Evolutionary conservation across 2,888 invertebrate species (phyloP).

Genomic region (Limnephilus rhombicus): DNA sequence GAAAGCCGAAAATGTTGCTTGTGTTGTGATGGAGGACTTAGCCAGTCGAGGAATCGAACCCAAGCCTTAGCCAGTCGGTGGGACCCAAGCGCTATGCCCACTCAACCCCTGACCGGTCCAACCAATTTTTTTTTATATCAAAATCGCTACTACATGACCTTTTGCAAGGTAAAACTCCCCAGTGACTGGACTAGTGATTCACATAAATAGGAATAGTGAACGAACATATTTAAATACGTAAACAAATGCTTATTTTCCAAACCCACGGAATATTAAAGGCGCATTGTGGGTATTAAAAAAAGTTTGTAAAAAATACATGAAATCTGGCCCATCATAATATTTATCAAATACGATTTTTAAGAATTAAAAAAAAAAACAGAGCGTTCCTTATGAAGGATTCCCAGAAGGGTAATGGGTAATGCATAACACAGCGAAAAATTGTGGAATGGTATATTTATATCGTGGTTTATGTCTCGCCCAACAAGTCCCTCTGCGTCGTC

Average conservation of each 20-base stretch:
- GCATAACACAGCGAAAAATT: conserved; percentile 32
- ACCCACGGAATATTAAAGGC: neutral
- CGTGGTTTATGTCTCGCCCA: conserved; percentile 45
- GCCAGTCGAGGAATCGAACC: no score
- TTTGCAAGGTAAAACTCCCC: no score
- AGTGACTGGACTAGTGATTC: no score
- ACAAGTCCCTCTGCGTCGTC: conserved; percentile 34
- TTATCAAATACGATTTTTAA: neutral
- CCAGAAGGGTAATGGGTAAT: conserved; percentile 38
- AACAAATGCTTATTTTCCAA: neutral
- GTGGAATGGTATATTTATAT: conserved; percentile 49
- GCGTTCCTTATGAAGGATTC: conserved; percentile 21
- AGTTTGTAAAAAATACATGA: neutral
- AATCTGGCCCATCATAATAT: neutral
- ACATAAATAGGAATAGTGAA: no score
- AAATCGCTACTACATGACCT: no score
- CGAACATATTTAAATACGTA: no score
- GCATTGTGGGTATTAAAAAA: neutral
- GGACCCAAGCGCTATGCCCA: no score
- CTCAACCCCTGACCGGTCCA: no score
- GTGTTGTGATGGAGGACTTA: no score
- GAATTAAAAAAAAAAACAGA: neutral
- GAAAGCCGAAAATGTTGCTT: no score
- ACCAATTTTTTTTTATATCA: no score
- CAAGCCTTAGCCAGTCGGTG: no score